Conservation (phyloP, 2,888 invertebrate species). For the Allacma fusca region DNA sequence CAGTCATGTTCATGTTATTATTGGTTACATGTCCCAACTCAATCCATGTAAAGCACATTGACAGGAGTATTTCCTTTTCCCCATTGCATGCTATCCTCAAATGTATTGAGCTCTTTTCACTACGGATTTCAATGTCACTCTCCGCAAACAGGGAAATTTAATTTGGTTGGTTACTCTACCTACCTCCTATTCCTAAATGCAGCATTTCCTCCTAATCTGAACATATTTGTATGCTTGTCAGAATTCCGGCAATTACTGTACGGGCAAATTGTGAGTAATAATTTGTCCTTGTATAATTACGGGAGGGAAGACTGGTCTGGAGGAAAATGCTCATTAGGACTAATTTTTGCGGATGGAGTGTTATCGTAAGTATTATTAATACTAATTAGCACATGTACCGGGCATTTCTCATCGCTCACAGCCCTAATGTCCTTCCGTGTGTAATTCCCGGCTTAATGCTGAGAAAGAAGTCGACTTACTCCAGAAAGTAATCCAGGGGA, state of each 20-base stretch:
- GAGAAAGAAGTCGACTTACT: no score
- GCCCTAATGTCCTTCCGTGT: background rate
- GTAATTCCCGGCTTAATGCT: no score
- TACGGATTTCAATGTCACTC: no score
- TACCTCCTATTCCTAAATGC: no score
- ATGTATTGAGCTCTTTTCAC: no score
- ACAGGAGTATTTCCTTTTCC: background rate
- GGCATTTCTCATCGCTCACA: background rate
- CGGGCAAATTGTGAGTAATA: background rate
- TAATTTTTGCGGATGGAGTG: background rate
- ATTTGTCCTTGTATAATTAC: background rate
- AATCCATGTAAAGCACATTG: background rate
- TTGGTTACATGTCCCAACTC: slow-evolving; percentile 1
- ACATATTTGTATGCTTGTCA: background rate
- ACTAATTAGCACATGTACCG: background rate
- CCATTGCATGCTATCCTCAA: background rate
- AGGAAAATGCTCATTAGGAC: background rate
- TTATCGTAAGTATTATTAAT: background rate
- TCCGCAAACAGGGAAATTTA: background rate
- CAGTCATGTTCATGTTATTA: background rate
- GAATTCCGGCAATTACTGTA: background rate
- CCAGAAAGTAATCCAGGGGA: no score
- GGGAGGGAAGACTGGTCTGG: background rate
- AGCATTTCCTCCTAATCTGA: no score
- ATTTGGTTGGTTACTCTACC: no score